Conservation (phyloP, 2,113 vertebrate genomes). For the Prunella himalayana region DNA sequence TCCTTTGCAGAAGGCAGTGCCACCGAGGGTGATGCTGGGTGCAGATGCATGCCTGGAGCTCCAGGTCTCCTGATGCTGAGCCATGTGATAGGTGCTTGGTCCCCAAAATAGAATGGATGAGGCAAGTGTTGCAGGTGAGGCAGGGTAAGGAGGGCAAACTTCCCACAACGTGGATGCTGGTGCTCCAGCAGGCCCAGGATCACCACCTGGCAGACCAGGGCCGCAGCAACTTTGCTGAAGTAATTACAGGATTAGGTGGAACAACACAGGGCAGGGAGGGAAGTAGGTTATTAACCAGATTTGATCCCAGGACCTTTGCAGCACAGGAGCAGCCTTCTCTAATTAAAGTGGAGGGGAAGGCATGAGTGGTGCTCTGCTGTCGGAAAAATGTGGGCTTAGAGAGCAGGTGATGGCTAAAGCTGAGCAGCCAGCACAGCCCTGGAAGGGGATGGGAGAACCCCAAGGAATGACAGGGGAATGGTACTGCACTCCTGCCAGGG, state of each 20-base stretch:
- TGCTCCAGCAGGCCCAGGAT: neutral
- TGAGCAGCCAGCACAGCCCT: neutral
- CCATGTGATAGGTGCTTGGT: fast-evolving
- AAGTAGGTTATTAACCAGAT: constrained; percentile 19
- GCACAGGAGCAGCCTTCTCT: neutral
- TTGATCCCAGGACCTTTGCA: constrained; percentile 21
- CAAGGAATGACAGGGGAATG: neutral
- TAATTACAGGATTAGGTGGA: constrained; percentile 53
- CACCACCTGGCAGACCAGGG: neutral
- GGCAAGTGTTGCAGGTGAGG: neutral
- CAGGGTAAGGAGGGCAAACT: neutral
- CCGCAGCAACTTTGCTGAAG: neutral
- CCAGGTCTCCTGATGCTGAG: fast-evolving
- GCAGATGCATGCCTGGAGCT: neutral
- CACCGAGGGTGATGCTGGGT: fast-evolving
- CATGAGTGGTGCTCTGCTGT: neutral
- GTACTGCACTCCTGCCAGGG: neutral
- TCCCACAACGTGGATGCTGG: neutral
- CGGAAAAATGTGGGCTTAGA: neutral
- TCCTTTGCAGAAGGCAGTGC: neutral
- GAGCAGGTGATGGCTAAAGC: neutral
- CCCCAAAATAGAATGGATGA: neutral
- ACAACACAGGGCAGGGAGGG: neutral
- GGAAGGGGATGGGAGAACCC: neutral
- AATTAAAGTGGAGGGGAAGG: neutral